A percentile compares a stretch with the other conserved stretches of the same genome.
Conservation (phyloP, 2,113 vertebrate genomes). For the Scytalopus superciliaris region DNA sequence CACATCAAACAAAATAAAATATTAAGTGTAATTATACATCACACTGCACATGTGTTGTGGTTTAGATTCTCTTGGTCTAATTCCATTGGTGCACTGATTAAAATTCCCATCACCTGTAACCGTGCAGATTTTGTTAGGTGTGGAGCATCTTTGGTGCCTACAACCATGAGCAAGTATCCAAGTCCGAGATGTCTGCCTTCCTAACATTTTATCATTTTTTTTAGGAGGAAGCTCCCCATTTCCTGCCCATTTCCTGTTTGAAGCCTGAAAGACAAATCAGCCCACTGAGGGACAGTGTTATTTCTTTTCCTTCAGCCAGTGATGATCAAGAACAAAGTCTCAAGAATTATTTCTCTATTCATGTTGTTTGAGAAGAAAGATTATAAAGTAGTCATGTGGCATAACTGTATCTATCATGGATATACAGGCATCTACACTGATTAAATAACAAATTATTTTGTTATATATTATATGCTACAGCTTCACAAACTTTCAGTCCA, state of each 20-base stretch:
- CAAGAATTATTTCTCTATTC: not conserved
- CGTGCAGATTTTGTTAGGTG: not conserved
- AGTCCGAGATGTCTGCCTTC: not conserved
- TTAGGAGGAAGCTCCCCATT: fast-evolving
- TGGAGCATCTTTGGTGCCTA: not conserved
- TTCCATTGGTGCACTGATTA: not conserved
- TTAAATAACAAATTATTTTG: not conserved
- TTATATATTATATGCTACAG: not conserved
- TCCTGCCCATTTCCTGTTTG: not conserved
- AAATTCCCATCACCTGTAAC: not conserved
- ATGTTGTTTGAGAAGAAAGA: not conserved
- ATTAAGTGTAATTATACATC: not conserved
- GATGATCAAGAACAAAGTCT: not conserved
- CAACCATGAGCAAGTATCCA: not conserved
- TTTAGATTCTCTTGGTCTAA: too few relatives aligned
- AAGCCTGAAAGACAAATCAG: not conserved
- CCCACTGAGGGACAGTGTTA: not conserved
- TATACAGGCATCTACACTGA: not conserved
- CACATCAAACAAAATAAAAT: not conserved
- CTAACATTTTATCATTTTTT: not conserved
- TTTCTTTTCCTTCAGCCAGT: not conserved
- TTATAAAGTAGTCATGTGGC: not conserved
- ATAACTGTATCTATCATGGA: not conserved
- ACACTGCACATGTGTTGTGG: not conserved
- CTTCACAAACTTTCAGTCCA: not conserved